Conservation (phyloP, 2,113 vertebrate genomes). For the Bambusicola thoracicus region DNA sequence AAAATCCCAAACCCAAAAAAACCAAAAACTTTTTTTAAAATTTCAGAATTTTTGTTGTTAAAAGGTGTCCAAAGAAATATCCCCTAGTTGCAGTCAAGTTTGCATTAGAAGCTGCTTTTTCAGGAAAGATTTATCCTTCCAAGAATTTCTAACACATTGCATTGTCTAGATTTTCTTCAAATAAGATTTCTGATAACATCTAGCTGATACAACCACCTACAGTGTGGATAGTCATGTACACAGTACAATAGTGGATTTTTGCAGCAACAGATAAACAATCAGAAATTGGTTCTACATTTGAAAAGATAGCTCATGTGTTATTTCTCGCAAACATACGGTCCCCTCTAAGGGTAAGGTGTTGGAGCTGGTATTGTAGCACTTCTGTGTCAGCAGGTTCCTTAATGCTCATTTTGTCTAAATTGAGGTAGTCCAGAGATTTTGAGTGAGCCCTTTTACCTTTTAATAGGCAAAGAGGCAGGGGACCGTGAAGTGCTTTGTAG, state of each 20-base stretch:
- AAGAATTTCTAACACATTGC: not conserved
- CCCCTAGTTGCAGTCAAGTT: constrained; percentile 14
- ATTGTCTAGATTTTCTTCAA: constrained; percentile 30
- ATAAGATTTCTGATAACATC: constrained; percentile 60
- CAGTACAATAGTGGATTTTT: constrained; percentile 48
- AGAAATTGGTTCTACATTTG: not conserved
- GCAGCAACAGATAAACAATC: constrained; percentile 45
- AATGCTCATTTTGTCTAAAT: constrained; percentile 95
- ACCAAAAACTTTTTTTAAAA: not conserved
- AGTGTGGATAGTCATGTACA: constrained; percentile 53
- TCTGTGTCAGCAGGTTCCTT: constrained; percentile 95
- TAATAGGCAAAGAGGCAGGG: constrained; percentile 91
- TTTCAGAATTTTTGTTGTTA: not conserved
- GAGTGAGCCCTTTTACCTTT: constrained; percentile 91
- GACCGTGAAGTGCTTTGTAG: constrained; percentile 84
- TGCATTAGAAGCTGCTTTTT: constrained; percentile 53
- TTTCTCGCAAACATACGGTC: constrained; percentile 90
- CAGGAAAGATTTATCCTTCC: not conserved
- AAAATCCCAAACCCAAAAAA: not conserved
- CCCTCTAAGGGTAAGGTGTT: constrained; percentile 92
- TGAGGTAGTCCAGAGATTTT: constrained; percentile 98
- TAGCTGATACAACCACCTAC: constrained; percentile 65
- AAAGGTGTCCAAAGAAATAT: constrained; percentile 47
- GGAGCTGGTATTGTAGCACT: constrained; percentile 93
- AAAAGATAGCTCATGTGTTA: constrained; percentile 82